These are phyloP conservation scores for Rhingia rostrata DNA, from an alignment of 2,888 invertebrate genomes.

Conservation along the genomic window DNA sequence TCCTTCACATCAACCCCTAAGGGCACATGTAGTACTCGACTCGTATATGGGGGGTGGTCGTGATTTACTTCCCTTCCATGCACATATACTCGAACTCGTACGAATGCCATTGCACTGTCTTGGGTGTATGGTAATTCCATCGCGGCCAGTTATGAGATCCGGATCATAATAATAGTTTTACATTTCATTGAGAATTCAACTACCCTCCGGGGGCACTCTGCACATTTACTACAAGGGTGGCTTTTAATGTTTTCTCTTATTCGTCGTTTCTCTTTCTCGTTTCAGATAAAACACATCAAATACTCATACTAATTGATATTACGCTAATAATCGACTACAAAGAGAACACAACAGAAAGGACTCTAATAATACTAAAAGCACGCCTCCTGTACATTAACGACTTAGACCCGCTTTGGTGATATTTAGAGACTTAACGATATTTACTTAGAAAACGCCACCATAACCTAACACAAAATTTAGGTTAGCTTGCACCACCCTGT, in stretches of 20 bases:
- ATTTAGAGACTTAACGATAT: constrained; percentile 57
- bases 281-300: constrained; percentile 42
- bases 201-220: constrained; percentile 30
- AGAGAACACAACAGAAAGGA: constrained; percentile 41
- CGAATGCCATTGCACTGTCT: constrained; percentile 69
- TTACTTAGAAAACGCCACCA: constrained; percentile 36
- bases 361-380: constrained; percentile 54
- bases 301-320: constrained; percentile 65
- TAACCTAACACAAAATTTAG: constrained; percentile 15
- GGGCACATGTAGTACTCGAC: constrained; percentile 13
- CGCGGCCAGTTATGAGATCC: constrained; percentile 60
- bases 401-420: constrained; percentile 61
- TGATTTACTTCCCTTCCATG: constrained; percentile 67
- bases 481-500: constrained; percentile 60
- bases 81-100: constrained; percentile 10
- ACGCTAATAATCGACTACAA: constrained; percentile 64
- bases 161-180: constrained; percentile 70
- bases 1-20: constrained; percentile 43
- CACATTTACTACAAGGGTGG: constrained; percentile 20
- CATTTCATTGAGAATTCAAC: constrained; percentile 65
- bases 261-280: constrained; percentile 11
- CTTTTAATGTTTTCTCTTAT: constrained; percentile 1
- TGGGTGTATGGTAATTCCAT: constrained; percentile 67
- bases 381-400: constrained; percentile 42
- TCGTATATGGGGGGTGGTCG: constrained; percentile 34